Percentiles rank a stretch among this genome's conserved stretches.
Evolutionary conservation across 2,113 vertebrate genomes (phyloP).

Genomic region (Leucoraja erinaceus): DNA sequence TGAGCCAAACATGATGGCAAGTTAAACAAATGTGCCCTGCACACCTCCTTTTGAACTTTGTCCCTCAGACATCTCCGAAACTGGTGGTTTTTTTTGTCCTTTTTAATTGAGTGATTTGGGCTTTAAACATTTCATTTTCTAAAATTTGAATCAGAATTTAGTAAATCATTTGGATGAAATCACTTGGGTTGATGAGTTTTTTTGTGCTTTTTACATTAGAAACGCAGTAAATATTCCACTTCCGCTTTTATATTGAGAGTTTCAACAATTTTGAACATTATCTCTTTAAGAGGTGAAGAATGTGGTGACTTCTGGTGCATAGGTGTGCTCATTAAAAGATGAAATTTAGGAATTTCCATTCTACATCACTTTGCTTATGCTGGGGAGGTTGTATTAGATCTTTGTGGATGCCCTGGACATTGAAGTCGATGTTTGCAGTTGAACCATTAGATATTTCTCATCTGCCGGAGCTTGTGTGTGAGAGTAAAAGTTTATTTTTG

Average conservation of each 20-base stretch:
- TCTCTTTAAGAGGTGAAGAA: not conserved
- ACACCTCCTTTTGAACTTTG: not conserved
- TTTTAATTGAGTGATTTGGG: not conserved
- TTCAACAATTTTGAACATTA: no score
- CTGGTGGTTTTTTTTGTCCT: not conserved
- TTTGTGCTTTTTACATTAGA: not conserved
- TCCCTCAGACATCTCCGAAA: not conserved
- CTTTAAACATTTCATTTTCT: not conserved
- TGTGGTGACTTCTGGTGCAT: not conserved
- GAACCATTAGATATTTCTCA: not conserved
- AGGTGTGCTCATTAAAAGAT: not conserved
- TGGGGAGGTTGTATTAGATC: not conserved
- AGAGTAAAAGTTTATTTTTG: not conserved
- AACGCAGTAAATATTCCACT: not conserved
- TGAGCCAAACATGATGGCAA: no score
- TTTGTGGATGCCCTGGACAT: not conserved
- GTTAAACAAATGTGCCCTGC: no score
- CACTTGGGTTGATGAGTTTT: not conserved
- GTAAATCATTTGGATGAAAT: not conserved
- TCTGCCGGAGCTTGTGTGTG: no score
- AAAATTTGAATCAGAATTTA: not conserved
- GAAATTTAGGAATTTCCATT: not conserved
- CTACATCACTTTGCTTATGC: not conserved
- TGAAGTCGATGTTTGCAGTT: not conserved
- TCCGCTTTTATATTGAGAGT: no score